These are phyloP conservation scores for Lacanobia oleracea DNA, from an alignment of 2,888 invertebrate genomes.

Conservation along the genomic window DNA sequence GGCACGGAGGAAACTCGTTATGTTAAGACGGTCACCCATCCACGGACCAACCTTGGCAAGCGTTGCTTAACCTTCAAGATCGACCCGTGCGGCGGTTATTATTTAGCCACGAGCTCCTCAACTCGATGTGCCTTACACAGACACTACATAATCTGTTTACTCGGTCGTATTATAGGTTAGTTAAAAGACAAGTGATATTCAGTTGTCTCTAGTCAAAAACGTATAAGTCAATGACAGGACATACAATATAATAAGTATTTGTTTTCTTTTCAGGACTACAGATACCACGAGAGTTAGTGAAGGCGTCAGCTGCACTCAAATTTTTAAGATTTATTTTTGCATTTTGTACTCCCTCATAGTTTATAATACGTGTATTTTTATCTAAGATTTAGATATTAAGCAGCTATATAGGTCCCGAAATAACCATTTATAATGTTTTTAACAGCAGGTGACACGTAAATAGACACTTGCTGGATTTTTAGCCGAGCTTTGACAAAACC, in stretches of 20 bases:
- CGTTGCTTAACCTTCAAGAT: too few species aligned
- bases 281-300: constrained; percentile 49
- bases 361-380: constrained; percentile 7
- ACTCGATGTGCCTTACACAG: too few species aligned
- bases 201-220: neutral
- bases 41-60: too few species aligned
- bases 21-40: too few species aligned
- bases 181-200: neutral
- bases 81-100: too few species aligned
- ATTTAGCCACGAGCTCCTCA: too few species aligned
- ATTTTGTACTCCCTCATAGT: constrained; percentile 8
- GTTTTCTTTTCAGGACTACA: constrained; percentile 52
- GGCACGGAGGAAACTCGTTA: too few species aligned
- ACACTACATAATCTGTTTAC: too few species aligned
- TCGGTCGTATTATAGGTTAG: neutral
- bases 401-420: neutral
- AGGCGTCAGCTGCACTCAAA: neutral
- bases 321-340: neutral
- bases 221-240: neutral
- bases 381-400: neutral
- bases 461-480: too few species aligned
- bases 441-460: too few species aligned
- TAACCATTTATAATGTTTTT: too few species aligned
- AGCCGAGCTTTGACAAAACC: too few species aligned
- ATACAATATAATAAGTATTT: neutral